Evolutionary conservation across 1,140 invertebrate genomes (phyloP).

Genomic region (Littorina saxatilis): DNA sequence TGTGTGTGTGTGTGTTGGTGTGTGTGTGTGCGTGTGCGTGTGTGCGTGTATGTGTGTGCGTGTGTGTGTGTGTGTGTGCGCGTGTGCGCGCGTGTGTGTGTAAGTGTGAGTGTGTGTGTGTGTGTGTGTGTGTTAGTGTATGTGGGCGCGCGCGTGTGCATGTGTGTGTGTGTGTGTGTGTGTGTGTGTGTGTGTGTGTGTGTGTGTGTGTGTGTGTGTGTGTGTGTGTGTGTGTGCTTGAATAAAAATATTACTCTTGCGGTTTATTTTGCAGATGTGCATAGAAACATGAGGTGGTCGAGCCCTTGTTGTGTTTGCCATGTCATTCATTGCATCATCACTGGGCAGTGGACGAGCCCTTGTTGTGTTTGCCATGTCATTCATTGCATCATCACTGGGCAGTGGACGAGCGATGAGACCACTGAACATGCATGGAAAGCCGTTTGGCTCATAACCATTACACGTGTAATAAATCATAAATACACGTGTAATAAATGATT

Average conservation of each 20-base stretch:
- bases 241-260: background rate
- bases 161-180: background rate
- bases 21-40: constrained; percentile 28
- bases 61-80: background rate
- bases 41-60: constrained; percentile 4
- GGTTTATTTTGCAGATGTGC: background rate
- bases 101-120: constrained; percentile 21
- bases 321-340: too few relatives aligned
- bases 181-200: constrained; percentile 10
- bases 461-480: too few relatives aligned
- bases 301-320: too few relatives aligned
- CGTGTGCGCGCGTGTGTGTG: constrained; percentile 13
- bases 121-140: constrained; percentile 17
- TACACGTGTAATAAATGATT: too few relatives aligned
- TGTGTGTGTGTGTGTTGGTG: constrained; percentile 25
- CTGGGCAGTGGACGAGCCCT: too few relatives aligned
- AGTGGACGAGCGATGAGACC: too few relatives aligned
- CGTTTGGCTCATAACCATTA: too few relatives aligned
- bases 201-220: background rate
- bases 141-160: background rate
- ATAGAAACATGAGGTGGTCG: too few relatives aligned
- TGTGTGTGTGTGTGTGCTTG: constrained; percentile 1
- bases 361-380: too few relatives aligned
- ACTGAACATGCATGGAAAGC: too few relatives aligned
- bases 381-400: too few relatives aligned